Evolutionary conservation across 2,888 invertebrate genomes (phyloP), one percentile per base, ranked within the genome.

Genomic region (Eucriotettix oculatus): DNA sequence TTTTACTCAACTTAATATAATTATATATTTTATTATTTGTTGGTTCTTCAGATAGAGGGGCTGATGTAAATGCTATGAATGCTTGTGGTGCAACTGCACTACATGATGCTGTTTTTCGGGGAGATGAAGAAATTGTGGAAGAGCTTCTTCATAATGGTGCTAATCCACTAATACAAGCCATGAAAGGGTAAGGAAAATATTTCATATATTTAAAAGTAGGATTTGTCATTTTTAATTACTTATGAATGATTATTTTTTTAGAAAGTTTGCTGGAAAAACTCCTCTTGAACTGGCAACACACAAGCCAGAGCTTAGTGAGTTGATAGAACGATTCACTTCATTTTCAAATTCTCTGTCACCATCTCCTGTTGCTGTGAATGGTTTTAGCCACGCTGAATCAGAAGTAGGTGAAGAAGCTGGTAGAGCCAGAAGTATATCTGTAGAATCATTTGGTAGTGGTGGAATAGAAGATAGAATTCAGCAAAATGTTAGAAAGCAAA

Each of bases 51-150:
- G 82, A 79, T 54, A 73, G 78, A 64, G 81, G 81, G 58, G 80
- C 81, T 1, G 73, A 78, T 66, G 76, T 80, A 14, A 80, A 82
- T 71, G 71, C 75, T 43, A 72, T 76, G 63, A 83, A 83, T 70
- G 73, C 74, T 10, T 76, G 77, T 65, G 81, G 82, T 9, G 78
- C 78, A 40, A 81, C 81, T 2, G 80, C 83, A 3, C 69, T 83
- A 52, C 81, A 82, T 66, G 82, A 83, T 68, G 82, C 82, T 52
- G 78, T 82, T 2, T 73, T 72, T 64, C 73, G 80, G 60, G 79
- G 77, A 1, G 76, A 80, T 68, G 68, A 73, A 58, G 73, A 72
- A 12, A 76, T 82, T 64, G 76, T 81, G 52, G 74, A 77, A 67
- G 74, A 76, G 64, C 68, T 84, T 16, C 68, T 83, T 44, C 72